Evolutionary conservation across 2,797 vertebrate species (phyloP).

Genomic region (Denticeps clupeoides): DNA sequence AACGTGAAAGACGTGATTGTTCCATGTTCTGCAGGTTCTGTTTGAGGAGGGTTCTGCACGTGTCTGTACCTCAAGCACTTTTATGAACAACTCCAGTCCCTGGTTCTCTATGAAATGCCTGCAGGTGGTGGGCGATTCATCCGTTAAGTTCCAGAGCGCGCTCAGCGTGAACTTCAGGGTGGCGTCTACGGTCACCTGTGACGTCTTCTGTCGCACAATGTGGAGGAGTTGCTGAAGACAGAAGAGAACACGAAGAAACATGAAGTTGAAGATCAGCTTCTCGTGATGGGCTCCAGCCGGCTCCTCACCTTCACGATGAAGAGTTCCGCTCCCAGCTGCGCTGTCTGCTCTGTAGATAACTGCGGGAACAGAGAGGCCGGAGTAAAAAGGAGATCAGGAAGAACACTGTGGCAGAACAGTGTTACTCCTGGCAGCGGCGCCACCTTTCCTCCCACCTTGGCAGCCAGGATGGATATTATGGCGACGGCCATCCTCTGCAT

Average conservation of each 20-base stretch:
- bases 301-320: conserved; percentile 89
- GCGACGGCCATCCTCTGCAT: conserved; percentile 99
- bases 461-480: conserved; percentile 95
- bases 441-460: conserved; percentile 68
- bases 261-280: too few species aligned
- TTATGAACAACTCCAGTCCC: conserved; percentile 93
- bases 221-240: conserved; percentile 85
- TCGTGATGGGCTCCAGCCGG: too few species aligned
- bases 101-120: conserved; percentile 98
- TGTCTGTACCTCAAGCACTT: conserved; percentile 80
- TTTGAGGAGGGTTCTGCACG: too few species aligned
- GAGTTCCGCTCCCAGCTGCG: conserved; percentile 89
- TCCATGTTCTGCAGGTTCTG: too few species aligned
- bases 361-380: conserved; percentile 30
- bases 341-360: conserved; percentile 96
- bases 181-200: conserved; percentile 85
- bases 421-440: not conserved
- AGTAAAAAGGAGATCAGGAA: not conserved
- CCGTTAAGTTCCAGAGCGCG: conserved; percentile 97
- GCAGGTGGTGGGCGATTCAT: conserved; percentile 96
- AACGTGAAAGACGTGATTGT: too few species aligned
- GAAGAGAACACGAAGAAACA: too few species aligned
- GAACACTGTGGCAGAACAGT: conserved; percentile 1
- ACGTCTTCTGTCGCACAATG: conserved; percentile 95
- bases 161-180: conserved; percentile 96